Evolutionary conservation across 2,113 vertebrate species (phyloP).

Genomic region (Eubucco bourcierii): DNA sequence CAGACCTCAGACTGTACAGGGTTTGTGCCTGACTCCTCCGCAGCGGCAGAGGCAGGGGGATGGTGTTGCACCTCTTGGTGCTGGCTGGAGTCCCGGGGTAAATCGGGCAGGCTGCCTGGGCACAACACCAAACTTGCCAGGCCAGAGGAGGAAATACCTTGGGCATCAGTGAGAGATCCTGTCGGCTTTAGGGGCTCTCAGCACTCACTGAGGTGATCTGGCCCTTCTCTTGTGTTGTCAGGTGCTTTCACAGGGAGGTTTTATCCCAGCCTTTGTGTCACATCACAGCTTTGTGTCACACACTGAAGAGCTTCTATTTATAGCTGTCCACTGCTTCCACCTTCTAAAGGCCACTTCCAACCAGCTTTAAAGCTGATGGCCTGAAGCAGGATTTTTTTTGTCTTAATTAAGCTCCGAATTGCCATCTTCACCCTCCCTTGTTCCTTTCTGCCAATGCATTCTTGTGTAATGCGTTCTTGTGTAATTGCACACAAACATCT

Average conservation of each 20-base stretch:
- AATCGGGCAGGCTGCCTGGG: background rate
- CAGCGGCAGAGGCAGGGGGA: background rate
- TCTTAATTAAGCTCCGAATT: constrained; percentile 41
- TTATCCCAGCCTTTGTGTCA: constrained; percentile 24
- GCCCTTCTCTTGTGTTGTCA: constrained; percentile 19
- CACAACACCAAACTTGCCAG: background rate
- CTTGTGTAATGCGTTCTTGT: background rate
- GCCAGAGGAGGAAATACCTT: background rate
- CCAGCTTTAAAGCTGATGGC: background rate
- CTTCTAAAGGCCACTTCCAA: constrained; percentile 8
- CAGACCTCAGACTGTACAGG: background rate
- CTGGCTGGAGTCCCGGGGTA: background rate
- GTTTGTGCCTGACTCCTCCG: background rate
- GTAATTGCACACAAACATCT: too few species aligned
- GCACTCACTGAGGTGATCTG: constrained; percentile 39
- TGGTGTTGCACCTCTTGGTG: background rate
- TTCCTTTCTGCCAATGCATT: background rate
- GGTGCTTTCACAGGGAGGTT: background rate
- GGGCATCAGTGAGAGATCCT: background rate
- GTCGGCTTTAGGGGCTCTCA: background rate
- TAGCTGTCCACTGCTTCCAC: background rate
- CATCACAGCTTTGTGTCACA: constrained; percentile 38
- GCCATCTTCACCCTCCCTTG: background rate
- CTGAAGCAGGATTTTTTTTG: constrained; percentile 29
- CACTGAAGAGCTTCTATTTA: constrained; percentile 54